These are phyloP conservation scores for Dorcus hopei DNA, from an alignment of 2,888 invertebrate species.

Conservation along the genomic window DNA sequence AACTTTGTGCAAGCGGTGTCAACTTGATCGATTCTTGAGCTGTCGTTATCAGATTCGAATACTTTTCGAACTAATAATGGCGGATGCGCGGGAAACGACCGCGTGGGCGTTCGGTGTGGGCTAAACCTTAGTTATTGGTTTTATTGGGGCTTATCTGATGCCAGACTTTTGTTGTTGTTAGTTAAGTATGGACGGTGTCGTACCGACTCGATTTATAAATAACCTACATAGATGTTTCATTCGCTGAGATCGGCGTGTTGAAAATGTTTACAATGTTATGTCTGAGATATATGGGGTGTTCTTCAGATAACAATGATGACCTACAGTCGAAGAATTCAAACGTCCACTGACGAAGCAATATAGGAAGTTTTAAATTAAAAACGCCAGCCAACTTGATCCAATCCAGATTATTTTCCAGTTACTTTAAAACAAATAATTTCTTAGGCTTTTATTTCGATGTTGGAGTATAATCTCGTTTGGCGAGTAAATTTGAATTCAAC, in stretches of 20 bases:
- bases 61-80: slow-evolving; percentile 2
- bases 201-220: slow-evolving; percentile 6
- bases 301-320: too few species aligned
- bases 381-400: too few species aligned
- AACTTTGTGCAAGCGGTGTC: not conserved
- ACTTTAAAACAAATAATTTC: too few species aligned
- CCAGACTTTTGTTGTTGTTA: slow-evolving; percentile 8
- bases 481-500: too few species aligned
- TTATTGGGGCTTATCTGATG: slow-evolving; percentile 6
- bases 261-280: slow-evolving; percentile 2
- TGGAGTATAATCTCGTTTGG: too few species aligned
- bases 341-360: not conserved
- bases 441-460: too few species aligned
- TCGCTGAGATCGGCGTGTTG: not conserved
- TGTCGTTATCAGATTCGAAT: slow-evolving; percentile 1
- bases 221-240: not conserved
- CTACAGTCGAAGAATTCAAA: not conserved
- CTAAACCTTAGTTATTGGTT: slow-evolving; percentile 5
- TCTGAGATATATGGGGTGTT: not conserved
- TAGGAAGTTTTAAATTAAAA: not conserved
- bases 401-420: too few species aligned
- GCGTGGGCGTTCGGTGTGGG: slow-evolving; percentile 4
- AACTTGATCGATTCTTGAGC: not conserved
- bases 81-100: not conserved
- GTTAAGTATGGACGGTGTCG: not conserved